Conservation (phyloP, 2,797 vertebrate species). For the Ceryle rudis region DNA sequence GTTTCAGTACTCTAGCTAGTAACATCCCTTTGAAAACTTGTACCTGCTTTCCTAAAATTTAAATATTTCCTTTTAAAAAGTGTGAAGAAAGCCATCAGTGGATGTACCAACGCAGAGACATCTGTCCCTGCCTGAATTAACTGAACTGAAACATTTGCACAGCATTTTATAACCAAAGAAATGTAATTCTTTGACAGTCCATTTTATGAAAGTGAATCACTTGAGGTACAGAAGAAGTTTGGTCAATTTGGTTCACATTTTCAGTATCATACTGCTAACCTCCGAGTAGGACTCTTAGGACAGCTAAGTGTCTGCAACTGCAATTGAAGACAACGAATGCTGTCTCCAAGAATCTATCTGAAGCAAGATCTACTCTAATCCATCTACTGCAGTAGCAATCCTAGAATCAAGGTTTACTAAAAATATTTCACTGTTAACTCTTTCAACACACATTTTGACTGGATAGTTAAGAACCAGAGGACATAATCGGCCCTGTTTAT, state of each 20-base stretch:
- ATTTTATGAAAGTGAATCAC: background rate
- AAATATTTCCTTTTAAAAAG: background rate
- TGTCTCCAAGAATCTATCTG: background rate
- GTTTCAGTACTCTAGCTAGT: background rate
- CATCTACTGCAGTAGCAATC: background rate
- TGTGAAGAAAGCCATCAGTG: rapidly evolving
- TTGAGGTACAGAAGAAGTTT: background rate
- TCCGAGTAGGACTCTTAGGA: background rate
- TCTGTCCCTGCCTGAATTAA: background rate
- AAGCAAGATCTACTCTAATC: background rate
- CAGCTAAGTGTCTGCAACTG: background rate
- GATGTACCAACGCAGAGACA: background rate
- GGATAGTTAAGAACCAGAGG: background rate
- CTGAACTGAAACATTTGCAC: background rate
- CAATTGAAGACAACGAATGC: background rate
- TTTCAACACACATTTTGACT: background rate
- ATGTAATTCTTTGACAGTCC: background rate
- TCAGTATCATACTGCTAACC: background rate
- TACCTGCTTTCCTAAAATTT: background rate
- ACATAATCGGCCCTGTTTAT: background rate
- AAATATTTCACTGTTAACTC: background rate
- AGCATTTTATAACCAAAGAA: background rate
- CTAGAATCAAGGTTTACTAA: background rate
- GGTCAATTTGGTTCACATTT: background rate
- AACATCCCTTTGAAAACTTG: background rate